These are phyloP conservation scores for Drosophila siamana DNA, from an alignment of 2,888 invertebrate species.

Conservation along the genomic window DNA sequence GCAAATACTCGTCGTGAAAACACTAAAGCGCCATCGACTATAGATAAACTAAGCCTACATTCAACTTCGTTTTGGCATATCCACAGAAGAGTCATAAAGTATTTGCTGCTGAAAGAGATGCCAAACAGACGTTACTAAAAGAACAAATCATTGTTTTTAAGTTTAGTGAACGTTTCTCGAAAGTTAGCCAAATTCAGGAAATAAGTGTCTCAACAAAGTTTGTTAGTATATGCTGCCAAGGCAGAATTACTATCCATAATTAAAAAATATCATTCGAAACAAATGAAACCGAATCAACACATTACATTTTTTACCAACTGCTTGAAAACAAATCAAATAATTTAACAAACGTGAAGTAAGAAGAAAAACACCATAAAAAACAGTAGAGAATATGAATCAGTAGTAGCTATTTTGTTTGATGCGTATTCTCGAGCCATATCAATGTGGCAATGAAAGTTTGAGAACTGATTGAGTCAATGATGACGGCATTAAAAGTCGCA, in stretches of 20 bases:
- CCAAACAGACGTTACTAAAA: constrained; percentile 38
- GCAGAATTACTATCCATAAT: background rate
- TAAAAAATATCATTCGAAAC: background rate
- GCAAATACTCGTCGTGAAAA: constrained; percentile 35
- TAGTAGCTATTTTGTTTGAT: background rate
- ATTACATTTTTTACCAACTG: background rate
- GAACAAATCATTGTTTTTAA: constrained; percentile 65
- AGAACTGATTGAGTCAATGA: constrained; percentile 79
- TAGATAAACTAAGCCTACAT: constrained; percentile 38
- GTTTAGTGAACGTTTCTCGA: constrained; percentile 3
- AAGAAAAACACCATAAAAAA: constrained; percentile 18
- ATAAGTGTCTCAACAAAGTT: background rate
- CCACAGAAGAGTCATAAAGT: constrained; percentile 61
- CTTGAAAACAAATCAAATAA: constrained; percentile 1
- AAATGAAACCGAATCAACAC: background rate
- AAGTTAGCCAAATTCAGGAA: background rate
- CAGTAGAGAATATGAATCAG: constrained; percentile 5
- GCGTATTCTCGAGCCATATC: background rate
- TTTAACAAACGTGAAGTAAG: constrained; percentile 19
- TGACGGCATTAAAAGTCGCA: constrained; percentile 79
- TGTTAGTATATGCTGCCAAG: background rate
- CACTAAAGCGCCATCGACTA: constrained; percentile 29
- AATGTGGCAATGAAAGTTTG: constrained; percentile 63
- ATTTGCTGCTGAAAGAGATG: constrained; percentile 23
- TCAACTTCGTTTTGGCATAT: constrained; percentile 15